A percentile compares a stretch with the other conserved stretches of the same genome.
phyloP scores from a whole-genome alignment of 1,140 invertebrate genomes.

The Campoletis sonorensis region DNA sequence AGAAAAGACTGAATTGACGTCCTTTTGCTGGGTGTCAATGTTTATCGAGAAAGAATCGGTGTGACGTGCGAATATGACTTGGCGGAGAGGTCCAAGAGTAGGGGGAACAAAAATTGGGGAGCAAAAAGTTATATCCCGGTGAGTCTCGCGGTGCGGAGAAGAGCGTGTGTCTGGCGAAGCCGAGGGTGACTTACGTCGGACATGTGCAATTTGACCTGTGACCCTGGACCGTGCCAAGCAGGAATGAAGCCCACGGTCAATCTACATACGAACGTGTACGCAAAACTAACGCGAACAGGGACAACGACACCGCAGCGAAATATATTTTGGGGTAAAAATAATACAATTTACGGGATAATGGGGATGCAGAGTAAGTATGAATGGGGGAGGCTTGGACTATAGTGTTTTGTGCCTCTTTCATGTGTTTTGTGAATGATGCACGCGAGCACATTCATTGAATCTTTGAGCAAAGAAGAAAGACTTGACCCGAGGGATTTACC shows the following conservation, averaged over 20 bases:
- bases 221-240: conserved; percentile 59
- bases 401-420: conserved; percentile 22
- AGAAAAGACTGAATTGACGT: neutral
- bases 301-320: conserved; percentile 58
- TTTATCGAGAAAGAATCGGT: conserved; percentile 8
- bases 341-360: conserved; percentile 77
- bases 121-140: conserved; percentile 12
- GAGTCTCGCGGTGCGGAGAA: conserved; percentile 25
- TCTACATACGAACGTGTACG: conserved; percentile 1
- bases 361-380: conserved; percentile 55
- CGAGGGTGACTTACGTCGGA: conserved; percentile 71
- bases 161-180: conserved; percentile 46
- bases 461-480: neutral
- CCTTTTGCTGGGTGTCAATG: neutral
- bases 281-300: conserved; percentile 46
- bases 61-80: conserved; percentile 59
- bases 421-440: conserved; percentile 25
- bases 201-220: conserved; percentile 76
- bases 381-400: conserved; percentile 50
- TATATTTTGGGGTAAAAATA: conserved; percentile 77
- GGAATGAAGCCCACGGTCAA: conserved; percentile 17
- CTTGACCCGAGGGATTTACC: neutral
- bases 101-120: conserved; percentile 14
- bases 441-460: neutral
- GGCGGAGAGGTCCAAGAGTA: conserved; percentile 22